These are phyloP conservation scores for Antigone vipio DNA, from an alignment of 2,113 vertebrate species.

Conservation along the genomic window DNA sequence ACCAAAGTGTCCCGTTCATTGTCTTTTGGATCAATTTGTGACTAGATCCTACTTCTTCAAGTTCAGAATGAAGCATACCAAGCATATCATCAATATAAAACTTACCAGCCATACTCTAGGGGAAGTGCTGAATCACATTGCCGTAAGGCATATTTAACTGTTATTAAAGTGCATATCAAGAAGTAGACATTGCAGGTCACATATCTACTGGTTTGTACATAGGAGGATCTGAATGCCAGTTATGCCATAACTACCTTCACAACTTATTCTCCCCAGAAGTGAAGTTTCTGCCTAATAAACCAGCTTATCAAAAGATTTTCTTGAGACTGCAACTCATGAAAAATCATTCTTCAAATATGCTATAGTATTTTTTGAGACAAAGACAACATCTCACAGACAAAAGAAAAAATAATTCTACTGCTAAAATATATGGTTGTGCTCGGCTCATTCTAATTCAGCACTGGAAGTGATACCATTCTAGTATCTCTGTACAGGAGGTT, in stretches of 20 bases:
- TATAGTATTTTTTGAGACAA: not conserved
- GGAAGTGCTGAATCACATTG: not conserved
- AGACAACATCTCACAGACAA: not conserved
- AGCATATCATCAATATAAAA: not conserved
- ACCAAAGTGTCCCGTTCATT: not conserved
- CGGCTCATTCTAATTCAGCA: not conserved
- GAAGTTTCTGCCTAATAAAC: not conserved
- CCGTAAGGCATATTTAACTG: not conserved
- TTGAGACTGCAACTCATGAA: not conserved
- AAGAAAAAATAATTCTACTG: not conserved
- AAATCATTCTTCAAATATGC: not conserved
- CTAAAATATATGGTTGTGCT: not conserved
- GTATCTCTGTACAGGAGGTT: not conserved
- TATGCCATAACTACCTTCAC: not conserved
- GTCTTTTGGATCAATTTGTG: not conserved
- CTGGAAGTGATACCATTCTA: not conserved
- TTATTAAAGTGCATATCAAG: not conserved
- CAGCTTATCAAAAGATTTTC: not conserved
- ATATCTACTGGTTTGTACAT: fast-evolving
- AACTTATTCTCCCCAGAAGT: not conserved
- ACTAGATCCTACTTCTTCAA: not conserved
- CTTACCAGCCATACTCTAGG: not conserved
- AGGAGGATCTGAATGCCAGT: not conserved
- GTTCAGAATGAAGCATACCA: not conserved
- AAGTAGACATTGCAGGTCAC: not conserved